Conservation (phyloP, 2,797 vertebrate species). For the Hipposideros larvatus region DNA sequence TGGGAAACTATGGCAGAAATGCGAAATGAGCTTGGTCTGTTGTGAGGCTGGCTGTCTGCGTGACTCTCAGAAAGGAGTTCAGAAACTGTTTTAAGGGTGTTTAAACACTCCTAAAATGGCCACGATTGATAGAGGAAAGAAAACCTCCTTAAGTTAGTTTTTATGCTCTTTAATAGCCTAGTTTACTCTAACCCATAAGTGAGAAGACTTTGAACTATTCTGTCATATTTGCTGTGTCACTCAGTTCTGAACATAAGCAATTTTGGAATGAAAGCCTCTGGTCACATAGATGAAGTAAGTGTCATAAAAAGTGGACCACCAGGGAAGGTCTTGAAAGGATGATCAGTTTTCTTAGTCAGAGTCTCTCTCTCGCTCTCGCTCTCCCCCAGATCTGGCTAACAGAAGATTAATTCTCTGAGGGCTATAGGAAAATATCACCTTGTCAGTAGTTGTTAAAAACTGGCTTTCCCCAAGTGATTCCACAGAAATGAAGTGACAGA, state of each 20-base stretch:
- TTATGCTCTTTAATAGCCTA: not conserved
- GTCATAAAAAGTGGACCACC: not conserved
- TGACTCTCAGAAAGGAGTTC: not conserved
- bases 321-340: constrained; percentile 8
- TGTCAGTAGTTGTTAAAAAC: constrained; percentile 72
- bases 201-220: not conserved
- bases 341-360: constrained; percentile 1
- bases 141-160: not conserved
- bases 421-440: constrained; percentile 58
- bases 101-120: not conserved
- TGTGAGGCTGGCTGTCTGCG: not conserved
- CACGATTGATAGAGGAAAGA: not conserved
- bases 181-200: constrained; percentile 44
- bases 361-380: not conserved
- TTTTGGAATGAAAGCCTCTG: constrained; percentile 59
- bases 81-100: not conserved
- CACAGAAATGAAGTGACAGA: constrained; percentile 64
- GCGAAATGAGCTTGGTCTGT: not conserved
- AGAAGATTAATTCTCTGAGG: constrained; percentile 76
- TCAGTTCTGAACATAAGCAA: constrained; percentile 55
- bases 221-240: not conserved
- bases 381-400: constrained; percentile 35
- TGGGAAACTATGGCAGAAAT: not conserved
- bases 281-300: not conserved
- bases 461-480: constrained; percentile 63